Conservation (phyloP, 2,888 invertebrate species). For the Pseudoips prasinana region DNA sequence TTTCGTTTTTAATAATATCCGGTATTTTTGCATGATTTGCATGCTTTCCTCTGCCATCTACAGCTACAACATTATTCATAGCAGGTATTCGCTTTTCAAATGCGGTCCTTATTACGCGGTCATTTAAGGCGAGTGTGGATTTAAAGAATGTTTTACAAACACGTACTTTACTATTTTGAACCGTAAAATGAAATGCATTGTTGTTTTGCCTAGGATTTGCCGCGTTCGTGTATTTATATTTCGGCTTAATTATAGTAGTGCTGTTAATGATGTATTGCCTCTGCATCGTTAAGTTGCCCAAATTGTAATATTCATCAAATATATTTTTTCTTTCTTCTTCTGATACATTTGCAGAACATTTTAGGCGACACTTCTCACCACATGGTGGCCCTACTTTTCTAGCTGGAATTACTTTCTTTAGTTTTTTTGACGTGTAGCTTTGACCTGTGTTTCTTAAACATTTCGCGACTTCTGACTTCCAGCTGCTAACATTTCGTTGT, state of each 20-base stretch:
- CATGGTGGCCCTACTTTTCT: conserved; percentile 10
- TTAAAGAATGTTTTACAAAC: background rate
- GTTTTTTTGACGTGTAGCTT: no score
- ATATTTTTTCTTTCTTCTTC: conserved; percentile 8
- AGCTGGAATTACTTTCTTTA: conserved; percentile 6
- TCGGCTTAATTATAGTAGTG: conserved; percentile 2
- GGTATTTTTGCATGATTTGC: no score
- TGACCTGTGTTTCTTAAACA: conserved; percentile 13
- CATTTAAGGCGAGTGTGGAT: no score
- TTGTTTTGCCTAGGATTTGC: conserved; percentile 3
- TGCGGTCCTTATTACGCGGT: no score
- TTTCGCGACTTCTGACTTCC: conserved; percentile 14
- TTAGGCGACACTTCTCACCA: conserved; percentile 9
- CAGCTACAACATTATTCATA: no score
- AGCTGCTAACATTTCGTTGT: no score
- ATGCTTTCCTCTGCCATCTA: no score
- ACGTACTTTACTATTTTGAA: conserved; percentile 7
- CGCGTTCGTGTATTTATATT: conserved; percentile 3
- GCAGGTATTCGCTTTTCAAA: no score
- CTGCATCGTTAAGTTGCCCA: conserved; percentile 7
- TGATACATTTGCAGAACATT: conserved; percentile 7
- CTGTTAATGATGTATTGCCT: conserved; percentile 6
- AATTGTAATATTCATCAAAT: conserved; percentile 3
- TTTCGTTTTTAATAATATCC: no score
- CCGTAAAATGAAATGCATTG: conserved; percentile 14